Conservation (phyloP, 1,140 invertebrate species). For the Lasioglossum albipes region DNA sequence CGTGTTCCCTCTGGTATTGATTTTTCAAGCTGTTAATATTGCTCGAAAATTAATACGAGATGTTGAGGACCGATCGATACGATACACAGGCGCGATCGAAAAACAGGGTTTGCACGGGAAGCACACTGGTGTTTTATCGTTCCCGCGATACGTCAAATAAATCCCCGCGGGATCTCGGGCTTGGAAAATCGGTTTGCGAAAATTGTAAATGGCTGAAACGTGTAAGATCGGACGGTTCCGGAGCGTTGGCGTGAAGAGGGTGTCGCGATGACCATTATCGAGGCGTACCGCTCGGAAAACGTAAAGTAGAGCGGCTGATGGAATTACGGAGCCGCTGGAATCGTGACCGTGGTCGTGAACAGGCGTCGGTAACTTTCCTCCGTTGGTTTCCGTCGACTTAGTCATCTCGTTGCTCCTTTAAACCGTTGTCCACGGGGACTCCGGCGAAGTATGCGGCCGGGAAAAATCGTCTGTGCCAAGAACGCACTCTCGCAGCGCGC, state of each 20-base stretch:
- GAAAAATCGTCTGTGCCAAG: slow-evolving; percentile 50
- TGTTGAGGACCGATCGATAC: too few relatives aligned
- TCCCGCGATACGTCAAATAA: too few relatives aligned
- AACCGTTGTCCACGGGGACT: slow-evolving; percentile 31
- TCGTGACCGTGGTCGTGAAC: slow-evolving; percentile 4
- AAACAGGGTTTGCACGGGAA: too few relatives aligned
- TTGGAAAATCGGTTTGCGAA: too few relatives aligned
- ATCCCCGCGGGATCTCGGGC: too few relatives aligned
- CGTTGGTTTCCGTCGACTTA: slow-evolving; percentile 1
- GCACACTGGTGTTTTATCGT: too few relatives aligned
- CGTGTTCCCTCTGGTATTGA: too few relatives aligned
- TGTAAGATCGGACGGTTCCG: too few relatives aligned
- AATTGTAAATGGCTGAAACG: too few relatives aligned
- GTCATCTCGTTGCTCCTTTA: slow-evolving; percentile 18
- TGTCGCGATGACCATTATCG: background rate
- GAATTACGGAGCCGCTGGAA: slow-evolving; percentile 4
- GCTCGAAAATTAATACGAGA: too few relatives aligned
- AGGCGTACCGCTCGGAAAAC: background rate
- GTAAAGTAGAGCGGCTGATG: background rate
- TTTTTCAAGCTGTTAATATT: too few relatives aligned
- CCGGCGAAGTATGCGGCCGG: slow-evolving; percentile 44
- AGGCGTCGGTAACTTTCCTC: slow-evolving; percentile 5
- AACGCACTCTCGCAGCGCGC: slow-evolving; percentile 42
- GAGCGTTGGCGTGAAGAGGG: background rate
- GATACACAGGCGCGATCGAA: too few relatives aligned